Evolutionary conservation across 2,113 vertebrate species (phyloP).

Genomic region (Scolopax mira): DNA sequence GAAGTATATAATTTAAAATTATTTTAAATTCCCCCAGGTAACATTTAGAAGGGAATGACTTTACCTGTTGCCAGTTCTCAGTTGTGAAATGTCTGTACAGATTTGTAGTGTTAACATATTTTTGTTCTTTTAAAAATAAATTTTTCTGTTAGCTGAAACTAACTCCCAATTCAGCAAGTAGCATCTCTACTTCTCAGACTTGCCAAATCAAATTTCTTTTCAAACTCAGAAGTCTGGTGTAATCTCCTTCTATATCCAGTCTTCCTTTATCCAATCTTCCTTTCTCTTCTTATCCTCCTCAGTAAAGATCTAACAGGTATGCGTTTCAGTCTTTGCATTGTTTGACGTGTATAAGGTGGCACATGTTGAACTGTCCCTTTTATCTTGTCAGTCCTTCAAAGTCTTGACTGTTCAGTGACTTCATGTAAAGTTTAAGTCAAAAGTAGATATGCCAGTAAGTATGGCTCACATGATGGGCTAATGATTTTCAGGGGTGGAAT

Average conservation of each 20-base stretch:
- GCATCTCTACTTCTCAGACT: not conserved
- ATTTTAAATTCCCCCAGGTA: not conserved
- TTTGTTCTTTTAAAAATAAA: not conserved
- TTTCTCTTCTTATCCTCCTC: not conserved
- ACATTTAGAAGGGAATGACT: not conserved
- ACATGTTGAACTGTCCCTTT: not conserved
- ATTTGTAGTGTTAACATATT: not conserved
- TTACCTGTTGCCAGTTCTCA: not conserved
- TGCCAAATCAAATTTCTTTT: constrained; percentile 14
- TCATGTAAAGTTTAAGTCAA: not conserved
- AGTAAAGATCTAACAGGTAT: not conserved
- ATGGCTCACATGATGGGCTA: not conserved
- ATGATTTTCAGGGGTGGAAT: not conserved
- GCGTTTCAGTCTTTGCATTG: not conserved
- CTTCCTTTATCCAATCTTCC: constrained; percentile 2
- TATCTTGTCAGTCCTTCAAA: not conserved
- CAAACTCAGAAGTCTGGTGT: not conserved
- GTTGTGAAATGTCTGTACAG: not conserved
- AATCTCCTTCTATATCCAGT: not conserved
- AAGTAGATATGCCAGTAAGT: not conserved
- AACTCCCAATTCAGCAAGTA: not conserved
- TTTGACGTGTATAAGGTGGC: not conserved
- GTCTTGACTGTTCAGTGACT: not conserved
- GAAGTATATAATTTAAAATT: not conserved
- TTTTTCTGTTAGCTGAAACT: not conserved